These are phyloP conservation scores for Autographa pulchrina DNA, from an alignment of 2,888 invertebrate genomes.

Conservation along the genomic window DNA sequence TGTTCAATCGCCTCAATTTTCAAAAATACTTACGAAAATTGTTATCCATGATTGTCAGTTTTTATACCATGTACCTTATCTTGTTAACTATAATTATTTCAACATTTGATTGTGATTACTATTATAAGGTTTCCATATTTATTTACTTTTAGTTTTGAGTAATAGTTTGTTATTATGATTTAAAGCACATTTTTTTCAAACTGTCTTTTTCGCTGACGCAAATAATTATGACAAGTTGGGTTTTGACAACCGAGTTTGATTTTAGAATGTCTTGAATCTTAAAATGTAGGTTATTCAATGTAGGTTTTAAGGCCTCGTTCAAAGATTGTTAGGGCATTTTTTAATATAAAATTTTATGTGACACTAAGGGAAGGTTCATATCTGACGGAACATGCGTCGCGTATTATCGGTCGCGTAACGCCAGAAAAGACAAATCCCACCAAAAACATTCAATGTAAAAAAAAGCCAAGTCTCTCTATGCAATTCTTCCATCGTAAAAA, in stretches of 20 bases:
- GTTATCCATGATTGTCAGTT: not conserved
- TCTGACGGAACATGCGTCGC: no score
- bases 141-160: conserved; percentile 5
- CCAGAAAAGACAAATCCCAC: no score
- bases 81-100: not conserved
- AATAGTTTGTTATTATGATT: not conserved
- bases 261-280: conserved; percentile 17
- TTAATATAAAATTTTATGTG: not conserved
- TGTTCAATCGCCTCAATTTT: not conserved
- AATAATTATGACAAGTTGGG: conserved; percentile 1
- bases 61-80: not conserved
- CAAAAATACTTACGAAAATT: not conserved
- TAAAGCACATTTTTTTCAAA: conserved; percentile 7
- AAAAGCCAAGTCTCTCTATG: no score
- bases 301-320: not conserved
- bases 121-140: conserved; percentile 29
- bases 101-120: not conserved
- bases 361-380: no score
- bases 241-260: conserved; percentile 31
- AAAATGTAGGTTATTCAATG: not conserved
- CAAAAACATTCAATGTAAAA: no score
- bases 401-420: no score
- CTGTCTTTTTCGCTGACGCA: not conserved
- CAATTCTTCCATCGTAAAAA: no score
- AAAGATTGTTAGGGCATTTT: no score